Conservation (phyloP, 2,888 invertebrate species). For the Archips crataeganus region DNA sequence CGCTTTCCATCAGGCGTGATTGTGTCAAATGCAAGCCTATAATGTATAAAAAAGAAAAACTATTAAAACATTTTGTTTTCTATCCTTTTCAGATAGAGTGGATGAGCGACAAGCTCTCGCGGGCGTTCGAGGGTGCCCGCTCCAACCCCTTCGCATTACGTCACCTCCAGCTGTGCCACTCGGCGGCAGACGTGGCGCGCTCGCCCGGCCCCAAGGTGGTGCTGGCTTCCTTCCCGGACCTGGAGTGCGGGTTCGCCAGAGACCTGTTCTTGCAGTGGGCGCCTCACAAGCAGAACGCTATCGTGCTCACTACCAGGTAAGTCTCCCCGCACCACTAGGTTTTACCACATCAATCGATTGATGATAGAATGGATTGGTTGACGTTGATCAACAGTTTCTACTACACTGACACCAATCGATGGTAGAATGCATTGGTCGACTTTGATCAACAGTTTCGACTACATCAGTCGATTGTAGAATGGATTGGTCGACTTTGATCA, state of each 20-base stretch:
- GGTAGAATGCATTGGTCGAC: too few species aligned
- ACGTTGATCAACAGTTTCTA: too few species aligned
- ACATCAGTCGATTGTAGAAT: too few species aligned
- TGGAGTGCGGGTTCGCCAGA: slow-evolving; percentile 97
- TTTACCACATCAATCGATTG: too few species aligned
- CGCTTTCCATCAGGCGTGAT: too few species aligned
- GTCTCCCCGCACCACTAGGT: not conserved
- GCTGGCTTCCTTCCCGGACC: slow-evolving; percentile 96
- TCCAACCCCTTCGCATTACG: slow-evolving; percentile 98
- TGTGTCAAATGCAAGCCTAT: too few species aligned
- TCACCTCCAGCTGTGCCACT: slow-evolving; percentile 97
- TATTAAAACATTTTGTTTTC: too few species aligned
- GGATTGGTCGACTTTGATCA: too few species aligned
- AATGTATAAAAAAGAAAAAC: too few species aligned
- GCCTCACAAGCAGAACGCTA: slow-evolving; percentile 95
- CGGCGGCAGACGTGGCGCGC: slow-evolving; percentile 91
- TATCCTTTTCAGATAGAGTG: slow-evolving; percentile 93
- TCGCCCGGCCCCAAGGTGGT: slow-evolving; percentile 94
- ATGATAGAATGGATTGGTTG: too few species aligned
- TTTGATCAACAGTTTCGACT: too few species aligned
- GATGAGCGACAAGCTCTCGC: slow-evolving; percentile 99
- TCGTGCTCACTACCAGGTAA: slow-evolving; percentile 95
- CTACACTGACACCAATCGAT: too few species aligned
- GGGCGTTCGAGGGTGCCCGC: slow-evolving; percentile 95
- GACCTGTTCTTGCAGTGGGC: slow-evolving; percentile 98